Evolutionary conservation across 1,140 invertebrate genomes (phyloP).

Genomic region (Musca domestica): DNA sequence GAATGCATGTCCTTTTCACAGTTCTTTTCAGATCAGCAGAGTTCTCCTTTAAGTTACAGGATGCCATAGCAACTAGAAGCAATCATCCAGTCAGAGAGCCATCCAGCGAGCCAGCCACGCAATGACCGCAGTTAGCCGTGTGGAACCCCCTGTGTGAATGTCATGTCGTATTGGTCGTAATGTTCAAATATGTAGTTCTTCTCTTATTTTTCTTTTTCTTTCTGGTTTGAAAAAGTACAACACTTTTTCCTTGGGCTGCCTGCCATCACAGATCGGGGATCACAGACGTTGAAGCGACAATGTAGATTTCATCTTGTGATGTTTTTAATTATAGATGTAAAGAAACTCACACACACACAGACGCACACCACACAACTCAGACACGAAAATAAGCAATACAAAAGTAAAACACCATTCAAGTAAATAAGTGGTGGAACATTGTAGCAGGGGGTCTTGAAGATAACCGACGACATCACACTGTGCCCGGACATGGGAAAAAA

Average conservation of each 20-base stretch:
- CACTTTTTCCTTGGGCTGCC: neutral
- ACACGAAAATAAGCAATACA: neutral
- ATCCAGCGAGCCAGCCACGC: neutral
- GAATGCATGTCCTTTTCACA: constrained; percentile 4
- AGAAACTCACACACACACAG: neutral
- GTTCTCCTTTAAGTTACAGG: too few relatives aligned
- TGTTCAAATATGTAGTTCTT: neutral
- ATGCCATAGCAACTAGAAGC: neutral
- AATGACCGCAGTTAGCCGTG: constrained; percentile 7
- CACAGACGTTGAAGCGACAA: neutral
- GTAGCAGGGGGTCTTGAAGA: too few relatives aligned
- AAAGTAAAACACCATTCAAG: too few relatives aligned
- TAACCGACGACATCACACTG: too few relatives aligned
- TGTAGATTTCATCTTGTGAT: constrained; percentile 2
- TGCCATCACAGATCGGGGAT: neutral
- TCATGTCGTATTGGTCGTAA: neutral
- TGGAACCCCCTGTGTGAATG: neutral
- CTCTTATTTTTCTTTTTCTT: too few relatives aligned
- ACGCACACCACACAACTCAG: neutral
- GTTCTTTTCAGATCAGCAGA: neutral
- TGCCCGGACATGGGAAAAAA: too few relatives aligned
- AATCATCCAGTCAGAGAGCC: neutral
- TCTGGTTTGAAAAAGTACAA: neutral
- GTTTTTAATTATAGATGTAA: constrained; percentile 2
- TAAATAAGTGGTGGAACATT: too few relatives aligned